phyloP scores from a whole-genome alignment of 2,113 vertebrate species.

The Pyrgilauda ruficollis region DNA sequence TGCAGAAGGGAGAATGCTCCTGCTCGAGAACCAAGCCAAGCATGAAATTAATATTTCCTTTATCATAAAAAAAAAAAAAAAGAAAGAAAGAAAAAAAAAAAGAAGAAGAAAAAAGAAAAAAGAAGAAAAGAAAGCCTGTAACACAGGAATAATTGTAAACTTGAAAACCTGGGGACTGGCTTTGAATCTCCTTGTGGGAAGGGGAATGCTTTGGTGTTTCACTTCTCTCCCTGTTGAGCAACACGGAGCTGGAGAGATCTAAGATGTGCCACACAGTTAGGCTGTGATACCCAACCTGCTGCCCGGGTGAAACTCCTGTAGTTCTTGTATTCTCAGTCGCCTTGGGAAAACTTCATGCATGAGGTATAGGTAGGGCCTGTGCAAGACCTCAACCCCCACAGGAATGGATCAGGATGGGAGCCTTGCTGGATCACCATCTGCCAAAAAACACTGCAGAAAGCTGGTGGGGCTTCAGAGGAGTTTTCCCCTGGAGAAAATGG shows the following conservation, averaged over 20 bases:
- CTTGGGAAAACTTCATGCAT: neutral
- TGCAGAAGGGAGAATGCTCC: neutral
- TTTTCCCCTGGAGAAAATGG: neutral
- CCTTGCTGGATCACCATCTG: neutral
- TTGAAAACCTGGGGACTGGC: neutral
- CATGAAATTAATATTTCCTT: constrained; percentile 56
- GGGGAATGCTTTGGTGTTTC: neutral
- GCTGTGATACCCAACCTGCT: neutral
- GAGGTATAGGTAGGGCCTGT: neutral
- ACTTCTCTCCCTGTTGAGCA: neutral
- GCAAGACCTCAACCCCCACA: neutral
- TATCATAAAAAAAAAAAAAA: neutral
- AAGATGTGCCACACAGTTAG: neutral
- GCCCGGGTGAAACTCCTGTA: rapidly evolving
- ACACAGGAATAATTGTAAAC: neutral
- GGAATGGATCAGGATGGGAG: neutral
- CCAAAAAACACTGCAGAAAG: neutral
- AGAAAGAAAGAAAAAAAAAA: no score
- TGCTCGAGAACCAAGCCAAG: constrained; percentile 19
- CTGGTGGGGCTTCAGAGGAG: neutral
- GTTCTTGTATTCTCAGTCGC: neutral
- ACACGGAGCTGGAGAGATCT: rapidly evolving
- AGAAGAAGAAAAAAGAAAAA: neutral
- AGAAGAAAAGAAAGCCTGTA: neutral
- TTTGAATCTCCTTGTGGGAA: neutral